Conservation (phyloP, 2,113 vertebrate genomes). For the Edolisoma coerulescens region DNA sequence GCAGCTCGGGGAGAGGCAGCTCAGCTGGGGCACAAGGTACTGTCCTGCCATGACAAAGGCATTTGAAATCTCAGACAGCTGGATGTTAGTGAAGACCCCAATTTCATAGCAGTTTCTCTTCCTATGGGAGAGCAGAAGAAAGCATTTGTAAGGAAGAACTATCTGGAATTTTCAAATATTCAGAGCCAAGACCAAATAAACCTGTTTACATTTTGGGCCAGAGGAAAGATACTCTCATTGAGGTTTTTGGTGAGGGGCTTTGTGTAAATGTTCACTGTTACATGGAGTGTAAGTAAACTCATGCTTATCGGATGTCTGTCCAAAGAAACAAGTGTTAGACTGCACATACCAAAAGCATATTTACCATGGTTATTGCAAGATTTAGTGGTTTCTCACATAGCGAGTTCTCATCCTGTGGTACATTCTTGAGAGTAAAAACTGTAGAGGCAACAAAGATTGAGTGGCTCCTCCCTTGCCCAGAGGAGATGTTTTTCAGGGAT, state of each 20-base stretch:
- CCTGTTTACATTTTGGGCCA: not conserved
- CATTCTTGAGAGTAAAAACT: not conserved
- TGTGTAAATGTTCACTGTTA: not conserved
- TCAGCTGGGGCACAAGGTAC: conserved; percentile 97
- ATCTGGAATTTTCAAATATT: not conserved
- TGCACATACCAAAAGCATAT: not conserved
- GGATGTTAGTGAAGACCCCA: accelerated
- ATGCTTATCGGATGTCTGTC: not conserved
- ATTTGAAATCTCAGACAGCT: not conserved
- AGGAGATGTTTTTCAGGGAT: not conserved
- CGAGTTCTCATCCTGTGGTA: not conserved
- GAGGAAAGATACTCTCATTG: not conserved
- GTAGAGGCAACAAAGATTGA: not conserved
- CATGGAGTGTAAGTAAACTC: not conserved
- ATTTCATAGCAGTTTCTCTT: not conserved
- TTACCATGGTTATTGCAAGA: not conserved
- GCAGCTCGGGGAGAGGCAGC: conserved; percentile 93
- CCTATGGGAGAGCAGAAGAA: not conserved
- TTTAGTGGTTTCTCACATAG: not conserved
- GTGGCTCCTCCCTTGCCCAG: not conserved
- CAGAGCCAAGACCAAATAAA: not conserved
- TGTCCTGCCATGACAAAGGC: not conserved
- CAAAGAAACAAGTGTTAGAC: not conserved
- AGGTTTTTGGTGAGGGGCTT: not conserved
- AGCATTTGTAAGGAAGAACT: not conserved